phyloP scores from a whole-genome alignment of 2,888 invertebrate genomes.

The Ferrisia virgata region DNA sequence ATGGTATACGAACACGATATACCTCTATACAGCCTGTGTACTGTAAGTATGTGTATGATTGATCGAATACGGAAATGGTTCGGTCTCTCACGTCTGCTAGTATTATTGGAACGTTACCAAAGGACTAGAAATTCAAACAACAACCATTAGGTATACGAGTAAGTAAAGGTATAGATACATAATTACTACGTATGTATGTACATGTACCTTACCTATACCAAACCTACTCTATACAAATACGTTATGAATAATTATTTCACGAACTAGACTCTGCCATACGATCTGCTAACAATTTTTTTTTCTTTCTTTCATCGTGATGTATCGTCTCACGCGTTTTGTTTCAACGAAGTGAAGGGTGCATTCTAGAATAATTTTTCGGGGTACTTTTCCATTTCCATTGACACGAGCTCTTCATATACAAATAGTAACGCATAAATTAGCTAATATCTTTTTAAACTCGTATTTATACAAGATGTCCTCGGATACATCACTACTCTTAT shows the following conservation, averaged over 20 bases:
- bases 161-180: background rate
- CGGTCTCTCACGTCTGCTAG: background rate
- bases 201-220: background rate
- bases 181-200: background rate
- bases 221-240: background rate
- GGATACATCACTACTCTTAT: too few species aligned
- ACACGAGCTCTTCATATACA: background rate
- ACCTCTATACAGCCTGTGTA: too few species aligned
- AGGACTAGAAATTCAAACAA: background rate
- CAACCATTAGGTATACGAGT: background rate
- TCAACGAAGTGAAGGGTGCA: background rate
- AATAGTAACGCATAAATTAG: too few species aligned
- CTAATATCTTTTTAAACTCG: too few species aligned
- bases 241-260: too few species aligned
- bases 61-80: background rate
- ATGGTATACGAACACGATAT: too few species aligned
- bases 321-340: background rate
- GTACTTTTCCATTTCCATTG: background rate
- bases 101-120: background rate
- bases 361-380: background rate
- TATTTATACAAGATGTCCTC: too few species aligned
- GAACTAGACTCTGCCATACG: too few species aligned
- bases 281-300: too few species aligned
- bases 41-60: background rate
- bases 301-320: too few species aligned